Percentiles rank a stretch among this genome's conserved stretches.
These are phyloP conservation scores for Sinosuthora webbiana DNA, from an alignment of 2,113 vertebrate species.

Conservation along the genomic window DNA sequence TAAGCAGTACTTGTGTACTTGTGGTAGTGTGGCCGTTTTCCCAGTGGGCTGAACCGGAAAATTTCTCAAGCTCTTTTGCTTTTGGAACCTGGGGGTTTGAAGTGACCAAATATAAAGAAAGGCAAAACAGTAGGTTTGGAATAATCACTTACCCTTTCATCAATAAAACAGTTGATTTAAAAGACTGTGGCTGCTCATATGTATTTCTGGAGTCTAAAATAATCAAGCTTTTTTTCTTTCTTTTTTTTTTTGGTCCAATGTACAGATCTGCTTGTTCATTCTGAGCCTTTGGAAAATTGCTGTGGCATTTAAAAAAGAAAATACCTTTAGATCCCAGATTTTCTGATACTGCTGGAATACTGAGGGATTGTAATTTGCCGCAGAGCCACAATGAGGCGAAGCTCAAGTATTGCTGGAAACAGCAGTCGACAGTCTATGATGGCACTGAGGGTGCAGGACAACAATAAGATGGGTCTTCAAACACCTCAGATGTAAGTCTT, in stretches of 20 bases:
- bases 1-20: neutral
- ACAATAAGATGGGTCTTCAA: slow-evolving; percentile 82
- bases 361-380: neutral
- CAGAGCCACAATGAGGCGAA: slow-evolving; percentile 72
- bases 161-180: neutral
- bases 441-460: slow-evolving; percentile 85
- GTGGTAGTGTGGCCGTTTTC: neutral
- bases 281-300: neutral
- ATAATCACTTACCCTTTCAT: neutral
- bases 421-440: slow-evolving; percentile 79
- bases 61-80: neutral
- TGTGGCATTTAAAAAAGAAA: neutral
- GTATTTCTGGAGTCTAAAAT: neutral
- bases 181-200: neutral
- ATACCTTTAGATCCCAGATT: neutral
- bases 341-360: neutral
- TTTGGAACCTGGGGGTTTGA: neutral
- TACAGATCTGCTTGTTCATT: neutral
- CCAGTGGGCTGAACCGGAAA: neutral
- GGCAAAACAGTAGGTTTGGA: neutral
- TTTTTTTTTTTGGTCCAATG: too few relatives aligned
- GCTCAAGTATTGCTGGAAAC: slow-evolving; percentile 69
- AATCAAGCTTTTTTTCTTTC: neutral
- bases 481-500: slow-evolving; percentile 87
- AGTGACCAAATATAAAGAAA: neutral